Evolutionary conservation across 2,888 invertebrate genomes (phyloP), one percentile per base, ranked within the genome.

Genomic region (Trichogramma evanescens): DNA sequence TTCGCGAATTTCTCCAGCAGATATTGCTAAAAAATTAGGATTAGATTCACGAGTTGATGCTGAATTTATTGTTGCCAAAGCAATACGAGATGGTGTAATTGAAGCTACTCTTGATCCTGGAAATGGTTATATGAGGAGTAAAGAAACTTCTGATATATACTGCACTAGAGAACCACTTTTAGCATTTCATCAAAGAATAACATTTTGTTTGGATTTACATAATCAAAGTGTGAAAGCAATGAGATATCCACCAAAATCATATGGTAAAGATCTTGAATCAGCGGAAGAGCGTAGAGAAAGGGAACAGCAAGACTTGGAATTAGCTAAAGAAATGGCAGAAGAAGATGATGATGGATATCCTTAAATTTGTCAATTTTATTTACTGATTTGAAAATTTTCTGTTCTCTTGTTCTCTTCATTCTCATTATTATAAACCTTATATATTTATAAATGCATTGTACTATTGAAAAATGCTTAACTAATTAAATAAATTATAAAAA

Each of bases 251-350:
- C 97, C 97, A 0, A 98, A 98, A 76, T 95, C 97, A 0, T 98
- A 98, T 81, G 97, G 97, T 26, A 95, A 96, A 74, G 97, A 98
- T 77, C 81, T 98, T 63, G 99, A 99, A 78, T 95, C 95, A 69
- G 96, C 96, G 10, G 96, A 96, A 80, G 96, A 97, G 73, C 85
- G 97, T 55, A 84, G 97, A 61, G 97, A 97, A 78, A 82, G 96
- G 56, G 97, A 98, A 78, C 96, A 97, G 73, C 96, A 98, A 79
- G 99, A 99, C 80, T 82, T 99, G 72, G 99, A 99, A 78, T 83
- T 97, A 70, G 99, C 99, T n/a, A 99, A 98, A 79, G 98, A 99
- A 81, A 95, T 99, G 91, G 97, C 97, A 6, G 99, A 99, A 75
- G 98, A 99, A 76, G 98, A 99, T 79, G 96, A 97, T 82, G 95